Conservation (phyloP, 1,140 invertebrate species). For the Phymorhynchus buccinoides region DNA sequence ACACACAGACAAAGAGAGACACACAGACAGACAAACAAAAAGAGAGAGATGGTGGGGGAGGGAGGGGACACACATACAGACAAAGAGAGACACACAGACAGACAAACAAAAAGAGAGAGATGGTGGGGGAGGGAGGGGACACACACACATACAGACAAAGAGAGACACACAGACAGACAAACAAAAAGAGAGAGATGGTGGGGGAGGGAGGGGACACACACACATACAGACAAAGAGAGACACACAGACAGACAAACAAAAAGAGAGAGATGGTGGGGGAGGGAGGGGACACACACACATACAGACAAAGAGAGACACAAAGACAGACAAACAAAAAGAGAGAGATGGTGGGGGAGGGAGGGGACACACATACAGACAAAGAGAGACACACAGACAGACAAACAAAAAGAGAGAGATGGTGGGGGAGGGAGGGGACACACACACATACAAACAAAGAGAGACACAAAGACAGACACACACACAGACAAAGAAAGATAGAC, state of each 20-base stretch:
- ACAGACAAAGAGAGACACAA: neutral
- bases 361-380: too few species aligned
- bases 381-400: neutral
- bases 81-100: neutral
- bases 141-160: too few species aligned
- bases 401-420: constrained; percentile 21
- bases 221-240: neutral
- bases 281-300: too few species aligned
- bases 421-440: constrained; percentile 14
- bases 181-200: constrained; percentile 23
- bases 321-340: neutral
- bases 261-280: constrained; percentile 1
- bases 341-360: neutral
- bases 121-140: neutral
- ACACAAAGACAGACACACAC: neutral
- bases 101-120: neutral
- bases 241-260: neutral
- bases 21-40: neutral
- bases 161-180: neutral
- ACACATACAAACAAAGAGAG: neutral
- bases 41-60: too few species aligned
- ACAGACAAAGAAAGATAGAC: neutral
- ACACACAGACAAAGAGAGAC: neutral
- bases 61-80: too few species aligned
- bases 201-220: constrained; percentile 12